Evolutionary conservation across 2,797 vertebrate genomes (phyloP), one percentile per base, ranked within the genome.

Genomic region (Crax fasciolata): DNA sequence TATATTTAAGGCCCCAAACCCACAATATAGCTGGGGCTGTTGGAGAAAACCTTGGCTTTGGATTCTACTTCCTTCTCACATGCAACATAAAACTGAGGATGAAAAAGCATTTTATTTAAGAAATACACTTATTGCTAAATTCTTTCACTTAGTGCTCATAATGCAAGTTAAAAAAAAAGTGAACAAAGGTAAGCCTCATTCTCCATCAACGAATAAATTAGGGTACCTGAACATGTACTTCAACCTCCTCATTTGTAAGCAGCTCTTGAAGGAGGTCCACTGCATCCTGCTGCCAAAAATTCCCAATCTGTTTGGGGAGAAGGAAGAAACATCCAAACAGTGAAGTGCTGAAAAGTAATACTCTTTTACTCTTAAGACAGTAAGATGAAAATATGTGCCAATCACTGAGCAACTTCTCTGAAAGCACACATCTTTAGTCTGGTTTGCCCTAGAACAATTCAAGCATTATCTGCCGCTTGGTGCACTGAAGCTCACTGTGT

Each of bases 241-340:
- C 91, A 78, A 97, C 95, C 11, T 95, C 94, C 89, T 95, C 62
- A 41, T 94, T 89, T 67, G 97, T 93, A 87, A 99, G 96, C 41
- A 99, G 54, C 73, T 99, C 98, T 95, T 94, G 98, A 97, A 99
- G 98, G 51, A 98, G 97, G 72, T 97, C 97, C 78, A 99, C 91
- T 13, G 99, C 98, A 76, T 99, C 98, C 46, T n/a, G 84, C 94
- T 99, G 99, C 99, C 99, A 99, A 66, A 55, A 75, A 48, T 96
- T 97, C 43, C 99, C 99, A 38, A 99, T 94, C 99, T 99, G 59
- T 76, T 75, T 73, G 35, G 39, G 27, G 18, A 84, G 68, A 93
- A 70, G 67, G 49, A 90, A 87, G 35, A 93, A 82, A 87, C 1
- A 23, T 39, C 4, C 16, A 20, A 10, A 46, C 4, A 49, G 76